phyloP scores from a whole-genome alignment of 2,113 vertebrate species.

The Pantherophis guttatus region DNA sequence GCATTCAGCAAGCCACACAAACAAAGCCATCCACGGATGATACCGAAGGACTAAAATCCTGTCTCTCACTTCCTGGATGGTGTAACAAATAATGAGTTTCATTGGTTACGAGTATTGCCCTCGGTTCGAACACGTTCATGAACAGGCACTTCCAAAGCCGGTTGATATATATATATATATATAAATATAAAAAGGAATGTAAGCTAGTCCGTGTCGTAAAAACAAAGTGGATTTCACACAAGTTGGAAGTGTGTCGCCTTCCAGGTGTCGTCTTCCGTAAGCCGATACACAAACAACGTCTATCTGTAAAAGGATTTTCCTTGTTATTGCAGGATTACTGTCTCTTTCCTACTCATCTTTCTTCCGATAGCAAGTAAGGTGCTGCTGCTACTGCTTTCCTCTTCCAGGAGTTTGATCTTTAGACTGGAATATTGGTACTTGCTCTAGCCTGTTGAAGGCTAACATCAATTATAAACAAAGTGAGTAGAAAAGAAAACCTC shows the following conservation, averaged over 20 bases:
- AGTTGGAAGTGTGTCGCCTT: too few species aligned
- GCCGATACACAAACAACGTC: not conserved
- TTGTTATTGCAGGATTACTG: constrained; percentile 54
- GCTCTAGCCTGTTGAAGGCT: not conserved
- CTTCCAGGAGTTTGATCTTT: not conserved
- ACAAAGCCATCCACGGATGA: not conserved
- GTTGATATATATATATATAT: too few species aligned
- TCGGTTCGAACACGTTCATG: not conserved
- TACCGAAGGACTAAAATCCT: not conserved
- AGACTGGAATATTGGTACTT: not conserved
- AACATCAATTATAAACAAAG: not conserved
- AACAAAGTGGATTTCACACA: not conserved
- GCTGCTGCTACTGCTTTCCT: not conserved
- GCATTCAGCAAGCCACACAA: not conserved
- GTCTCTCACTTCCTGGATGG: not conserved
- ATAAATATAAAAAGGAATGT: not conserved
- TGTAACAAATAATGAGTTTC: not conserved
- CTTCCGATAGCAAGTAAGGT: not conserved
- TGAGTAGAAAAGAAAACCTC: not conserved
- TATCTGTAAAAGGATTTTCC: constrained; percentile 37
- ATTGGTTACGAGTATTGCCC: not conserved
- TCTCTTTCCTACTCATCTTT: constrained; percentile 52
- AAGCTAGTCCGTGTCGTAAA: not conserved
- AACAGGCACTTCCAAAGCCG: too few species aligned
- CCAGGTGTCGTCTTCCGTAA: not conserved